Conservation (phyloP, 2,113 vertebrate genomes). For the Centropristis striata region DNA sequence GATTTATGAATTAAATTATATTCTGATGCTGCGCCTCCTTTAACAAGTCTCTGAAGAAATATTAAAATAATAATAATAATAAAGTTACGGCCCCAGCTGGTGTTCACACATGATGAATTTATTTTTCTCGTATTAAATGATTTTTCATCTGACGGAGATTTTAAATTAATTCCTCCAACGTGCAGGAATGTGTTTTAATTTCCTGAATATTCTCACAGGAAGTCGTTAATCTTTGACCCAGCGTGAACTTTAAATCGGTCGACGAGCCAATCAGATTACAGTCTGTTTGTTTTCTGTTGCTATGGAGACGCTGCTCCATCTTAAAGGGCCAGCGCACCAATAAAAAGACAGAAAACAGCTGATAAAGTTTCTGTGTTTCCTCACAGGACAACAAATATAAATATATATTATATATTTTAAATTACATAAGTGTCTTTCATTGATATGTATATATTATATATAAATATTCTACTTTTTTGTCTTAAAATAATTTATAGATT, state of each 20-base stretch:
- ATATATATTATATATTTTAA: no score
- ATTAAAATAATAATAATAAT: neutral
- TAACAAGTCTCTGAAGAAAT: neutral
- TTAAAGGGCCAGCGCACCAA: neutral
- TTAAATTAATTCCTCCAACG: neutral
- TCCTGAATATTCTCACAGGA: conserved; percentile 12
- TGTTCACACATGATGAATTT: neutral
- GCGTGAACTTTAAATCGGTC: neutral
- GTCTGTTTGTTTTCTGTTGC: neutral
- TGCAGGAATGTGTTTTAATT: conserved; percentile 22
- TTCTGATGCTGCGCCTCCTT: neutral
- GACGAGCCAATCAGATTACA: neutral
- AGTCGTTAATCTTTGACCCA: neutral
- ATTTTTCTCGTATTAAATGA: neutral
- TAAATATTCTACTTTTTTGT: no score
- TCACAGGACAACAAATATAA: no score
- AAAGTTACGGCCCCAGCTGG: neutral
- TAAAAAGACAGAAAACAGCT: no score
- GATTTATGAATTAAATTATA: neutral
- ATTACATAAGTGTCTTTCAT: no score
- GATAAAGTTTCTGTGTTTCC: no score
- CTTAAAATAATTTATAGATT: no score
- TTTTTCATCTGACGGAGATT: neutral
- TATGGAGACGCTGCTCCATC: neutral
- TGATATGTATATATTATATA: no score